Conservation (phyloP, 2,113 vertebrate genomes). For the Alectura lathami region DNA sequence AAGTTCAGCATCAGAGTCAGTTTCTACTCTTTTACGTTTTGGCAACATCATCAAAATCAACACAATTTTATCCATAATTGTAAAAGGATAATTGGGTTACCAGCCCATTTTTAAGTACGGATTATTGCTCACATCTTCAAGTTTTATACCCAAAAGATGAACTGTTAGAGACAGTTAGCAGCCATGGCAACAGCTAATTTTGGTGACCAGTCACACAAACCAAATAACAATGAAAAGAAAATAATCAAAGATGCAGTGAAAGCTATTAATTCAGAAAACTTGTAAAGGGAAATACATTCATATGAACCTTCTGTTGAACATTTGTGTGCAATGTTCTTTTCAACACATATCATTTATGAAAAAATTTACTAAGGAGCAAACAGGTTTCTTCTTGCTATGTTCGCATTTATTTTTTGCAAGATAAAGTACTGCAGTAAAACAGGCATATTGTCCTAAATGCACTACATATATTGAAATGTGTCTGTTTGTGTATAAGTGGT, state of each 20-base stretch:
- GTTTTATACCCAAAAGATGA: neutral
- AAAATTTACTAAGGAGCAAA: neutral
- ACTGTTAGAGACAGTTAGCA: neutral
- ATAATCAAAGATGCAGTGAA: neutral
- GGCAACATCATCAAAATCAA: neutral
- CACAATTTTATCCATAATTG: slow-evolving; percentile 10
- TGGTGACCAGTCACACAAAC: neutral
- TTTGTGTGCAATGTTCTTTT: neutral
- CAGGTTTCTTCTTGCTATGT: neutral
- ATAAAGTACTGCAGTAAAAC: slow-evolving; percentile 62
- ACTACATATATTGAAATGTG: slow-evolving; percentile 53
- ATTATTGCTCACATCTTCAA: neutral
- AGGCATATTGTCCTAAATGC: slow-evolving; percentile 56
- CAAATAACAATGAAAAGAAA: neutral
- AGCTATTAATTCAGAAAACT: neutral
- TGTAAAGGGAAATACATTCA: neutral
- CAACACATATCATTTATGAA: neutral
- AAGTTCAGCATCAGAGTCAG: neutral
- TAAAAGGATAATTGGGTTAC: neutral
- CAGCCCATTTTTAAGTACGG: neutral
- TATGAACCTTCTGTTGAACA: neutral
- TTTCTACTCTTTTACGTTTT: neutral
- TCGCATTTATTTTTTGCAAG: slow-evolving; percentile 57
- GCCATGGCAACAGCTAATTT: neutral
- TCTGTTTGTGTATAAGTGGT: slow-evolving; percentile 60